Evolutionary conservation across 2,113 vertebrate species (phyloP).

Genomic region (Microtus richardsoni): DNA sequence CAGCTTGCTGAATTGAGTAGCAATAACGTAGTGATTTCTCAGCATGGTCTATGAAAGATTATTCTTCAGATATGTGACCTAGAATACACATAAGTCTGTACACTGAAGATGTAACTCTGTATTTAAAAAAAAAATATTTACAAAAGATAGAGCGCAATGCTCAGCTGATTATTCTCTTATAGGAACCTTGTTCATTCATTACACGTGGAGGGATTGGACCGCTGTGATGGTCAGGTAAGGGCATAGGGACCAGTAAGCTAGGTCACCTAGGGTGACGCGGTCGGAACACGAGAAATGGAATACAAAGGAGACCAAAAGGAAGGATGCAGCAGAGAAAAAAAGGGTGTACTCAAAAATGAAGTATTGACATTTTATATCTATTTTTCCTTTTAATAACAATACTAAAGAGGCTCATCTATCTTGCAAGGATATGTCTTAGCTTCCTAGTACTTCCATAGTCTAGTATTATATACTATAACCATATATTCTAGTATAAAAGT

Average conservation of each 20-base stretch:
- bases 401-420: slow-evolving; percentile 65
- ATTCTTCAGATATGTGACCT: background rate
- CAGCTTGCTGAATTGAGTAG: slow-evolving; percentile 61
- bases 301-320: slow-evolving; percentile 39
- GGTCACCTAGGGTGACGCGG: slow-evolving; percentile 46
- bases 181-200: slow-evolving; percentile 39
- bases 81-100: background rate
- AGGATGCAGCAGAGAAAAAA: background rate
- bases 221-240: background rate
- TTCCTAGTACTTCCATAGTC: slow-evolving; percentile 79
- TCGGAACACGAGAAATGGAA: background rate
- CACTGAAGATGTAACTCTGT: background rate
- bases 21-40: background rate
- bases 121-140: slow-evolving; percentile 25
- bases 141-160: background rate
- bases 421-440: slow-evolving; percentile 67
- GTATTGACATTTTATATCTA: slow-evolving; percentile 55
- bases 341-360: slow-evolving; percentile 23
- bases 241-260: background rate
- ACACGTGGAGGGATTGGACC: slow-evolving; percentile 40
- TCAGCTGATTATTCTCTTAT: background rate
- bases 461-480: slow-evolving; percentile 77
- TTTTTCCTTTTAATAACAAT: slow-evolving; percentile 71
- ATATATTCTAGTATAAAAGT: slow-evolving; percentile 30
- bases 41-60: slow-evolving; percentile 34